Base-by-base conservation (phyloP, 35 echinoderm and acorn worm genomes). In the Patiria miniata region DNA sequence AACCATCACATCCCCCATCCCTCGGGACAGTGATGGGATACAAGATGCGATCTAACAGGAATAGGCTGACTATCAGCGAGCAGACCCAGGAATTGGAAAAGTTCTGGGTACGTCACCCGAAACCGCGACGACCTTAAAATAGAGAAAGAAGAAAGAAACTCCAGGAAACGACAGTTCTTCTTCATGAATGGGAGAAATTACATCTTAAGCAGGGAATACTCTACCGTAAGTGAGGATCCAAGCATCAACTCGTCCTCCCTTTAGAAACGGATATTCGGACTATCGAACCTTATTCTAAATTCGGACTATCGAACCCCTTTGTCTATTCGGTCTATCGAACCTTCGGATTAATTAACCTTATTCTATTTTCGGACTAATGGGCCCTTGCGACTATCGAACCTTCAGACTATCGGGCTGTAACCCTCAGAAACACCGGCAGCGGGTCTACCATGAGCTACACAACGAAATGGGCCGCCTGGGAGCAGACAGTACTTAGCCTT, bases 401-500 rank as follows among this genome's bases (percentile, higher is more conserved):
- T n/a, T n/a, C n/a, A n/a, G n/a, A n/a, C n/a, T n/a, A n/a, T n/a
- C n/a, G n/a, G n/a, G n/a, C n/a, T n/a, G n/a, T n/a, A n/a, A n/a
- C n/a, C n/a, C n/a, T n/a, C n/a, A n/a, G n/a, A 78, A 57, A 37
- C 79, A 89, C 68, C 55, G 51, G 44, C 22, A 52, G 32, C 5
- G 60, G 39, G 91, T 93, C 1, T 78, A 83, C 14, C 21, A 77
- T 55, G 56, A 89, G 32, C 55, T 93, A 22, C 92, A 93, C 53
- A 89, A 93, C 29, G 77, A 89, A 14, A 89, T 89, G 92, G 87
- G 87, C 40, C 92, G 89, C 53, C 33, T 87, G 4, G 86, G 91
- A 26, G 19, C 68, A 39, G 86, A 85, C 37, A 39, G 81, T 88
- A 7, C 30, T 88, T 37, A 61, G 76, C 39, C 77, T 90, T 33